Evolutionary conservation across 2,888 invertebrate genomes (phyloP), one percentile per base, ranked within the genome.

Genomic region (Dioctria rufipes): DNA sequence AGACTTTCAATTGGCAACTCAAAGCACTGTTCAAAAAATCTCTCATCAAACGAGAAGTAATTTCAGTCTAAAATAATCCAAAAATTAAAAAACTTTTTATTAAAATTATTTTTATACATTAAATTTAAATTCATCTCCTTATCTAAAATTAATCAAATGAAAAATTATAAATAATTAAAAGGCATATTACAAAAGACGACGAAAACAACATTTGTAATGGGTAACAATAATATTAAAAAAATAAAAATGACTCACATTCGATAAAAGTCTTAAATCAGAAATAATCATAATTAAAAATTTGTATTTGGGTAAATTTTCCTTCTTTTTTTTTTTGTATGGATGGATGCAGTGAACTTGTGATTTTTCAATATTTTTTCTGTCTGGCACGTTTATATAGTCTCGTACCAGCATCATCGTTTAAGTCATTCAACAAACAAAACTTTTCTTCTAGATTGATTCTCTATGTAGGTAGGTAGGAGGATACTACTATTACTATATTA

Each of bases 121-220:
- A 58, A 40, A 73, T 73, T 73, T 58, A 73, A 73, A 37, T 42
- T 58, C 42, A n/a, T 58, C 37, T 39, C n/a, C 40, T 73, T 58
- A 58, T 73, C 60, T 73, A 73, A 58, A 61, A 73, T 73, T 73
- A 73, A 73, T 73, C 37, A 73, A 54, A 73, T 54, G 54, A 54
- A 60, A 73, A 39, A 42, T 71, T 58, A 73, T 73, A 73, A 73
- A 73, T 73, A 73, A 73, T 60, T 73, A 73, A 58, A 69, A n/a
- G 51, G 25, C 6, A 11, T 54, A 54, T 46, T 54, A 54, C 54
- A 54, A 54, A 54, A 54, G 6, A 8, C 6, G 54, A 11, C 54
- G 11, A 54, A 54, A 54, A 54, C 4, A 54, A 11, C 4, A 11
- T 6, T 54, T 54, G 11, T 4, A n/a, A 54, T 11, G 11, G 11